Conservation (phyloP, 1,140 invertebrate genomes). For the Drosophila athabasca region DNA sequence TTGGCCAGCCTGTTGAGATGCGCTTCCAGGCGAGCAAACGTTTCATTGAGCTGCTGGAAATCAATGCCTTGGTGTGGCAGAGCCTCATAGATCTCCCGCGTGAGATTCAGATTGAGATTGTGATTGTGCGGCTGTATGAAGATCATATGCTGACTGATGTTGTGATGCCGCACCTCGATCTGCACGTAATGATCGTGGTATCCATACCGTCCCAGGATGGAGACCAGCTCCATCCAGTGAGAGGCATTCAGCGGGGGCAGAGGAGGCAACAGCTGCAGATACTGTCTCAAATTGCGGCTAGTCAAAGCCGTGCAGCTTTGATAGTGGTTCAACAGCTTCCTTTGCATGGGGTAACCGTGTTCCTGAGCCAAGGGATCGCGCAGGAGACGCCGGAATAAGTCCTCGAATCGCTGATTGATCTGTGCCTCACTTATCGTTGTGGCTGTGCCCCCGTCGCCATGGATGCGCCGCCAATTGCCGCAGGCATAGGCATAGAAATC, state of each 20-base stretch:
- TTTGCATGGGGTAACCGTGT: slow-evolving; percentile 35
- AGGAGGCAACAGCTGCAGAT: slow-evolving; percentile 42
- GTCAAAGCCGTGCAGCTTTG: slow-evolving; percentile 36
- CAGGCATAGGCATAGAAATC: slow-evolving; percentile 96
- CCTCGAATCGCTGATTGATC: slow-evolving; percentile 48
- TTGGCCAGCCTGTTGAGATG: slow-evolving; percentile 19
- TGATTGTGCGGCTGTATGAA: slow-evolving; percentile 57
- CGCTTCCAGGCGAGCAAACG: slow-evolving; percentile 32
- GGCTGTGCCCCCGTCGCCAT: slow-evolving; percentile 43
- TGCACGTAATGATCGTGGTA: slow-evolving; percentile 57
- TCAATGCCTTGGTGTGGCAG: slow-evolving; percentile 9
- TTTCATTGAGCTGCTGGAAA: slow-evolving; percentile 9
- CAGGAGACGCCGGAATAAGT: slow-evolving; percentile 37
- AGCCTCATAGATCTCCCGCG: slow-evolving; percentile 35
- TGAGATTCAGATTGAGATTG: slow-evolving; percentile 52
- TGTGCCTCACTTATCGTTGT: slow-evolving; percentile 51
- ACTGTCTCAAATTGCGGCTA: slow-evolving; percentile 32
- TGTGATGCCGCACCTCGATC: slow-evolving; percentile 54
- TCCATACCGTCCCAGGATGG: slow-evolving; percentile 57
- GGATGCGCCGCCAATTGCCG: slow-evolving; percentile 89
- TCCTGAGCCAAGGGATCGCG: slow-evolving; percentile 9
- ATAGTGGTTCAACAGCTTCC: slow-evolving; percentile 56
- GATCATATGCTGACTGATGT: slow-evolving; percentile 55
- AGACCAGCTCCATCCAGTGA: slow-evolving; percentile 55
- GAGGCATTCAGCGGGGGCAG: not conserved